Evolutionary conservation across 2,888 invertebrate species (phyloP), one percentile per base, ranked within the genome.

Genomic region (Lithophane ornitopus): DNA sequence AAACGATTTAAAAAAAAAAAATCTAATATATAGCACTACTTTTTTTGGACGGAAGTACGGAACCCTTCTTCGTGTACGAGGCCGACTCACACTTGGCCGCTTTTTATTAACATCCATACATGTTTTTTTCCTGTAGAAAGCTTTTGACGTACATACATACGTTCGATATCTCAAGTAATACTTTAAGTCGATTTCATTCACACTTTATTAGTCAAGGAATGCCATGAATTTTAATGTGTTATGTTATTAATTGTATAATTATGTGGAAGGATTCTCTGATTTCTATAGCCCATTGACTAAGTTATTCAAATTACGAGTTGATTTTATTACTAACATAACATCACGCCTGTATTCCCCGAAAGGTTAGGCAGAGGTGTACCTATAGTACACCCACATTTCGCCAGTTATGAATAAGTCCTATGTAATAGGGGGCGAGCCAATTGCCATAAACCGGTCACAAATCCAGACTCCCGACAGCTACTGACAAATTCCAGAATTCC

Each of bases 91-190:
- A 19, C 16, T 34, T 34, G 16, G 2, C n/a, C 11, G 16, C 49
- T 85, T 76, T 83, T 87, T 78, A 76, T 83, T 81, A 82, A 80
- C 75, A 78, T 68, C 58, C 7, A 39, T 2, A 75, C 49, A 74
- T 39, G 39, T 70, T 75, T 85, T 72, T 66, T 74, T 52, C 68
- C 74, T 78, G 74, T 88, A 84, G 85, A 87, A 87, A 85, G 83
- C 78, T 75, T 69, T 84, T 81, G 70, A 74, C 65, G 61, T 68
- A 76, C 34, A 34, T n/a, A 34, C 34, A 34, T 34, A 84, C 19
- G 16, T 65, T 71, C 54, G 66, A 81, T 70, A 74, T 52, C 9
- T 34, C 59, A 46, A 73, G 68, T 85, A 74, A 76, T 85, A 34
- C 34, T 34, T 6, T 34, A 61, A 26, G 3, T 46, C 34, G 70